Conservation (phyloP, 1,140 invertebrate genomes). For the Aethina tumida region DNA sequence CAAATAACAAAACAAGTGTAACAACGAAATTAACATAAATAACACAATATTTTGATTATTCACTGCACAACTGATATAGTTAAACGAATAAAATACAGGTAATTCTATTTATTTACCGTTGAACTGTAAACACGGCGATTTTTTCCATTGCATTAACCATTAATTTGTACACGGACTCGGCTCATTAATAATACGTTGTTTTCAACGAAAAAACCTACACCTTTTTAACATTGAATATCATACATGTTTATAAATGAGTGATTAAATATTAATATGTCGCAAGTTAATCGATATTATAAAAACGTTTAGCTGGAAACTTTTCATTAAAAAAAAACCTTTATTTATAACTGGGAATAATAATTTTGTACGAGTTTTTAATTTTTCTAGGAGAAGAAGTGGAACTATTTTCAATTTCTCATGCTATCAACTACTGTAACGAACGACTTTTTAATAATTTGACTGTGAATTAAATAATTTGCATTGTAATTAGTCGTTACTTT, state of each 20-base stretch:
- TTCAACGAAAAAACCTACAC: neutral
- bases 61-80: too few relatives aligned
- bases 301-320: neutral
- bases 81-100: slow-evolving; percentile 1
- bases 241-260: slow-evolving; percentile 1
- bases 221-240: neutral
- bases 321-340: too few relatives aligned
- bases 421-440: too few relatives aligned
- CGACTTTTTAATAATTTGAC: too few relatives aligned
- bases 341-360: too few relatives aligned
- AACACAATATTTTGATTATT: neutral
- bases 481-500: too few relatives aligned
- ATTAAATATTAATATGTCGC: slow-evolving; percentile 1
- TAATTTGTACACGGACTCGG: neutral
- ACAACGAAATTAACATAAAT: slow-evolving; percentile 1
- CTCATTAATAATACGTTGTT: neutral
- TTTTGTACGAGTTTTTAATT: too few relatives aligned
- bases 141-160: slow-evolving; percentile 10
- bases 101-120: slow-evolving; percentile 6
- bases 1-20: neutral
- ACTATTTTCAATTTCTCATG: too few relatives aligned
- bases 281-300: neutral
- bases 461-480: too few relatives aligned
- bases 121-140: slow-evolving; percentile 7
- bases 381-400: too few relatives aligned